These are phyloP conservation scores for Eledona agricola DNA, from an alignment of 2,888 invertebrate genomes.

Conservation along the genomic window DNA sequence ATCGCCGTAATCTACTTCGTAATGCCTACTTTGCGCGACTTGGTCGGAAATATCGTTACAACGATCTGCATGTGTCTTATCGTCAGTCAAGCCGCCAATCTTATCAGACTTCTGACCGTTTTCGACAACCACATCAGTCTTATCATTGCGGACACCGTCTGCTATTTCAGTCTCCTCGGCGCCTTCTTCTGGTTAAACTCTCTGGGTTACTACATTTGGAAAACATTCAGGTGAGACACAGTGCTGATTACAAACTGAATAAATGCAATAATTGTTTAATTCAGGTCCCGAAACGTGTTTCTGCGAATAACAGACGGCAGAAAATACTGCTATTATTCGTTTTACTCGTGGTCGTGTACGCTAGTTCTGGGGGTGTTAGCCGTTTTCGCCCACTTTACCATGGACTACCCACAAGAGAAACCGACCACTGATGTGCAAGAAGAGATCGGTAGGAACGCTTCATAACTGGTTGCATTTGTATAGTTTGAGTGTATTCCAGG, in stretches of 20 bases:
- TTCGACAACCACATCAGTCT: conserved; percentile 83
- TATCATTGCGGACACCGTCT: conserved; percentile 79
- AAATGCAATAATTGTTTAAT: conserved; percentile 37
- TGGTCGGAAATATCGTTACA: conserved; percentile 85
- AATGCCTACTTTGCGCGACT: conserved; percentile 81
- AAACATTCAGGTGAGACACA: conserved; percentile 75
- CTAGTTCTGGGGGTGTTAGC: conserved; percentile 76
- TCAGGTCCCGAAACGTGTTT: conserved; percentile 84
- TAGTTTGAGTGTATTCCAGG: conserved; percentile 65
- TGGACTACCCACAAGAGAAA: conserved; percentile 72
- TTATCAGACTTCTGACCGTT: conserved; percentile 81
- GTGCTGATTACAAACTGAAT: not conserved
- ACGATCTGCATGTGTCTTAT: conserved; percentile 82
- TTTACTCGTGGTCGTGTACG: conserved; percentile 82
- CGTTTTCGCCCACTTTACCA: conserved; percentile 81
- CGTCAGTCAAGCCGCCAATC: conserved; percentile 78
- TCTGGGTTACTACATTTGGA: conserved; percentile 88
- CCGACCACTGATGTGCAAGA: conserved; percentile 70
- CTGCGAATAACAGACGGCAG: conserved; percentile 84
- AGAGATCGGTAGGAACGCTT: conserved; percentile 70
- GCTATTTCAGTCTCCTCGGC: conserved; percentile 79
- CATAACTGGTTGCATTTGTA: no score
- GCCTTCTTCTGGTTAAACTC: conserved; percentile 90
- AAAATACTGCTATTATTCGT: conserved; percentile 88
- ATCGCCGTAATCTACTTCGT: conserved; percentile 85